Base-by-base conservation (phyloP, 2,888 invertebrate species). In the Melikaiella ostensackeni region DNA sequence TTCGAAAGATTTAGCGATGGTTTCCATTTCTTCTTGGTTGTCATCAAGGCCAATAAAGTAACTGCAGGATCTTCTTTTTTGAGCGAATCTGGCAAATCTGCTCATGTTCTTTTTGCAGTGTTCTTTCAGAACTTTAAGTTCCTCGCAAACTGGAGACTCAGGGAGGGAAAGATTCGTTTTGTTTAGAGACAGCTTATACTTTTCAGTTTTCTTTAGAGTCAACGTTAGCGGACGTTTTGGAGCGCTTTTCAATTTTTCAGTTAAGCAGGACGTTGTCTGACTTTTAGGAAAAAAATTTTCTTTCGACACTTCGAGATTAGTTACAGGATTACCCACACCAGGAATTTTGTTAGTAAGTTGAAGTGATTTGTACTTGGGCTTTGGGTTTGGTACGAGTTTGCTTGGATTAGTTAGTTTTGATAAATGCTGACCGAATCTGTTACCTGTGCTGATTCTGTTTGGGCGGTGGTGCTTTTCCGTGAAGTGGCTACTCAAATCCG, bases 61-160 rank as follows among this genome's bases (percentile, higher is more conserved):
- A 86, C 94, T 94, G 76, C 95, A 92, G 0, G 95, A 95, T 84
- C 94, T 93, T 33, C 95, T 91, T 82, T 94, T 94, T 83, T 90
- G 88, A 1, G 89, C 89, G 76, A 90, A 89, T 78, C 89, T 86
- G 89, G 93, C 75, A 91, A 92, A 88, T 91, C 93, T 89, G 75
- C 92, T 92, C 57, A 85, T 84, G 70, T 87, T 88, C 75, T 87
- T 88, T 70, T 87, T 87, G 78, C 88, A 89, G 42, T 87, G 86
- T 78, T 90, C 87, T 79, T 86, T 84, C 83, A 91, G 24, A 81
- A 81, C 76, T 88, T 95, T 95, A 55, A 95, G 93, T 87, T 96
- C 96, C 87, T 97, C 97, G 75, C 95, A 96, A 0, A 96, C 96
- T 0, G 97, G 97, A 0, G 96, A 96, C 0, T 96, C 96, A 0